Base-by-base conservation (phyloP, 1,140 invertebrate genomes). In the Camponotus pennsylvanicus region DNA sequence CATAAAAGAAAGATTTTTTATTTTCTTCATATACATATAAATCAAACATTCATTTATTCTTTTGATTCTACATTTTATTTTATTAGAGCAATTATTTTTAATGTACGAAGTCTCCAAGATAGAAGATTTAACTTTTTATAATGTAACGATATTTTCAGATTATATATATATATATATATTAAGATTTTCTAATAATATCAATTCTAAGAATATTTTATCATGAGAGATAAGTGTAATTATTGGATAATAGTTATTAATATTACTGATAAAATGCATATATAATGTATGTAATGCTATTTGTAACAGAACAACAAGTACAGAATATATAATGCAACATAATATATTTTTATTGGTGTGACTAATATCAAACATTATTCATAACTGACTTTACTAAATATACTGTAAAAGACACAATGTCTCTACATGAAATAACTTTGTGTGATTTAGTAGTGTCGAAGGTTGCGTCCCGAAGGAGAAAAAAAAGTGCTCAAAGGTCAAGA, bases 401-500 rank as follows among this genome's bases (percentile, higher is more conserved):
- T 71, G 52, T 21, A 45, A n/a, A 71, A 73, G 11, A 49, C 1
- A 57, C 5, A 69, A 45, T 57, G 40, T 8, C 55, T 40, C 15
- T 61, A 73, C 45, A 21, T 61, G 45, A 55, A 34, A 45, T 40
- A 11, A 15, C 52, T 21, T 59, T 21, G 37, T 15, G 32, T 83
- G 69, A 83, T 83, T 83, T 83, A 83, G 52, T 82, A 21, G 40
- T n/a, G 79, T 71, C n/a, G 42, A 52, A 67, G 27, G 63, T 13
- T 52, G 32, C 3, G 37, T 67, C 64, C 0, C 13, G 63, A 27
- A 27, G 37, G 13, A 32, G 69, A 27, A 85, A 70, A 85, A 13
- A 70, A 7, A 15, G 40, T 40, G 40, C 21, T 45, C 59, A 86
- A 80, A 89, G 87, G 88, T 89, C 87, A 89, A 89, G 77, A 89